phyloP scores from a whole-genome alignment of 2,888 invertebrate species.

The Aporophyla nigra region DNA sequence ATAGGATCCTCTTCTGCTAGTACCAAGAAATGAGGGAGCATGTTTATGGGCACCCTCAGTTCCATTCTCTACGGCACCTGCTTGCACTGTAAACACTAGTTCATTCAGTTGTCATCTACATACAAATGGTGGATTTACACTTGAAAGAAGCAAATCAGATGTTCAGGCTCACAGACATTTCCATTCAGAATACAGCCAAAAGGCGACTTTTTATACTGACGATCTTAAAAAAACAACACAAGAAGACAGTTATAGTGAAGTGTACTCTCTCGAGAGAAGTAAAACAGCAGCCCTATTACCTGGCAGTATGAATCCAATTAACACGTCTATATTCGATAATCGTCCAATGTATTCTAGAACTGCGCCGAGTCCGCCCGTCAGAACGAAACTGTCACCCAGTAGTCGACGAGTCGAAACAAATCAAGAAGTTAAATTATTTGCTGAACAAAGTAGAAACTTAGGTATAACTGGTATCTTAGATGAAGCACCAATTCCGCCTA shows the following conservation, averaged over 20 bases:
- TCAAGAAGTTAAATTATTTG: slow-evolving; percentile 74
- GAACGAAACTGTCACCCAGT: slow-evolving; percentile 83
- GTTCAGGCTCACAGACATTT: slow-evolving; percentile 83
- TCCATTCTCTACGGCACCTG: slow-evolving; percentile 85
- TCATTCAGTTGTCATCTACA: slow-evolving; percentile 88
- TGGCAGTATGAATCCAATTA: slow-evolving; percentile 74
- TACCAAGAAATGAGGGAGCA: slow-evolving; percentile 92
- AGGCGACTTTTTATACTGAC: slow-evolving; percentile 84
- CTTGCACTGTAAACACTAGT: slow-evolving; percentile 83
- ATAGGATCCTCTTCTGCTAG: slow-evolving; percentile 91
- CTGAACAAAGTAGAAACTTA: slow-evolving; percentile 79
- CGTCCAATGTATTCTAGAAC: slow-evolving; percentile 83
- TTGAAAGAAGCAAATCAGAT: slow-evolving; percentile 88
- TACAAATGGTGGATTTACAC: slow-evolving; percentile 83
- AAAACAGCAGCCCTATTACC: slow-evolving; percentile 83
- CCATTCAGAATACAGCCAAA: slow-evolving; percentile 75
- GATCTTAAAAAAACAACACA: slow-evolving; percentile 65
- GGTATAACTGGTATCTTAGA: slow-evolving; percentile 82
- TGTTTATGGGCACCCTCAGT: slow-evolving; percentile 87
- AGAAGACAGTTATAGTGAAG: slow-evolving; percentile 71
- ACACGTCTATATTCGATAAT: slow-evolving; percentile 85
- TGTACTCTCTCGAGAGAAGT: slow-evolving; percentile 83
- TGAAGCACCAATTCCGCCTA: slow-evolving; percentile 83
- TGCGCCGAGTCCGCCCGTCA: slow-evolving; percentile 87
- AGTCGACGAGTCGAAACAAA: slow-evolving; percentile 72